Percentiles rank a stretch among this genome's conserved stretches.
These are phyloP conservation scores for Meriones unguiculatus DNA, from an alignment of 2,113 vertebrate species.

Conservation along the genomic window DNA sequence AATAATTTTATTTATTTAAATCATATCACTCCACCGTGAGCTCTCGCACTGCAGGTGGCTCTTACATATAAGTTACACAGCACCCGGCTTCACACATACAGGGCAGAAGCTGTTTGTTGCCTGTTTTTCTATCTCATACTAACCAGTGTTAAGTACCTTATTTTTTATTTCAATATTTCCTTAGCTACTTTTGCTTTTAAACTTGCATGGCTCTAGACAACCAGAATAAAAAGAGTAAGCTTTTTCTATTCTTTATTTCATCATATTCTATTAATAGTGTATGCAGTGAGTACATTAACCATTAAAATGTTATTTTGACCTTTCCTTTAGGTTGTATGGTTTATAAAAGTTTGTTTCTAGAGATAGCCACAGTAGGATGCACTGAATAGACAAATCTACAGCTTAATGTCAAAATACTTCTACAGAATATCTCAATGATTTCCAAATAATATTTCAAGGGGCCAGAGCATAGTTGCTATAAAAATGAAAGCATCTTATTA, in stretches of 20 bases:
- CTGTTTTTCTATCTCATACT: not conserved
- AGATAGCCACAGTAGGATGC: not conserved
- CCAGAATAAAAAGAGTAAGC: not conserved
- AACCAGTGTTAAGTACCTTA: conserved; percentile 7
- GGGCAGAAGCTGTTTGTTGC: not conserved
- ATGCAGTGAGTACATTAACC: not conserved
- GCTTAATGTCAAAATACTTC: not conserved
- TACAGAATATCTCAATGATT: not conserved
- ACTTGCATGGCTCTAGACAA: not conserved
- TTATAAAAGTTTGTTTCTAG: not conserved
- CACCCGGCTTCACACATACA: not conserved
- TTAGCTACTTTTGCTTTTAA: not conserved
- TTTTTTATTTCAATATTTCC: conserved; percentile 19
- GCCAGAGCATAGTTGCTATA: not conserved
- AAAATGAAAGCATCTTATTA: conserved; percentile 25
- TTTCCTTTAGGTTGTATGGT: not conserved
- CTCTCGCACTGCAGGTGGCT: not conserved
- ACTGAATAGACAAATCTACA: not conserved
- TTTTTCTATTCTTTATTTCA: not conserved
- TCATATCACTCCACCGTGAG: not conserved
- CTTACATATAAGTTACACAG: not conserved
- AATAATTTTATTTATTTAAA: not conserved
- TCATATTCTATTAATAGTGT: not conserved
- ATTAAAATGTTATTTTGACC: not conserved
- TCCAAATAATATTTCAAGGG: not conserved